Evolutionary conservation across 1,140 invertebrate species (phyloP).

Genomic region (Cheumatopsyche charites): DNA sequence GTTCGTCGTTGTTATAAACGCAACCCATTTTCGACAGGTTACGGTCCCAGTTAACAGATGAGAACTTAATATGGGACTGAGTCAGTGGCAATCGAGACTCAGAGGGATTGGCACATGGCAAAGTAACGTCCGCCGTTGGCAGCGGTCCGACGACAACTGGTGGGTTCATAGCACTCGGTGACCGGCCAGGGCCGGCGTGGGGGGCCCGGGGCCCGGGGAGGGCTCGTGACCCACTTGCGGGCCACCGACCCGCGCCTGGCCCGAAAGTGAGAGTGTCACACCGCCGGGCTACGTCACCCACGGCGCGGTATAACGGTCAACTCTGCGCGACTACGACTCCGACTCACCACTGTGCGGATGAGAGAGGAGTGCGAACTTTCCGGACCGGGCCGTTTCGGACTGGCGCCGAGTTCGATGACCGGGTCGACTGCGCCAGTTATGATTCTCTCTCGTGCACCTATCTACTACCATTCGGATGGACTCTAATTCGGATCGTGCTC

Average conservation of each 20-base stretch:
- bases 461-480: too few species aligned
- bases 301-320: neutral
- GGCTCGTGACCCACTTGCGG: slow-evolving; percentile 70
- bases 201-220: slow-evolving; percentile 61
- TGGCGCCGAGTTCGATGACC: too few species aligned
- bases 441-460: too few species aligned
- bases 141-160: slow-evolving; percentile 53
- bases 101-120: slow-evolving; percentile 51
- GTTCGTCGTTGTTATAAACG: slow-evolving; percentile 55
- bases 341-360: too few species aligned
- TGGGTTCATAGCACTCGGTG: slow-evolving; percentile 44
- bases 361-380: too few species aligned
- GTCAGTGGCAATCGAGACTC: slow-evolving; percentile 52
- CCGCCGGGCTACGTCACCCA: neutral
- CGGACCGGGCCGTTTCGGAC: too few species aligned
- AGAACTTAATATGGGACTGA: neutral
- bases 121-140: slow-evolving; percentile 44
- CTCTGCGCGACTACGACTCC: too few species aligned
- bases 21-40: slow-evolving; percentile 53
- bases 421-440: too few species aligned
- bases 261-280: slow-evolving; percentile 67
- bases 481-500: too few species aligned
- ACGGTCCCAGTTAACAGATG: too few species aligned
- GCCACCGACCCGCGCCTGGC: slow-evolving; percentile 61
- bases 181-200: slow-evolving; percentile 51